Base-by-base conservation (phyloP, 2,888 invertebrate genomes). In the Thumatha senex region DNA sequence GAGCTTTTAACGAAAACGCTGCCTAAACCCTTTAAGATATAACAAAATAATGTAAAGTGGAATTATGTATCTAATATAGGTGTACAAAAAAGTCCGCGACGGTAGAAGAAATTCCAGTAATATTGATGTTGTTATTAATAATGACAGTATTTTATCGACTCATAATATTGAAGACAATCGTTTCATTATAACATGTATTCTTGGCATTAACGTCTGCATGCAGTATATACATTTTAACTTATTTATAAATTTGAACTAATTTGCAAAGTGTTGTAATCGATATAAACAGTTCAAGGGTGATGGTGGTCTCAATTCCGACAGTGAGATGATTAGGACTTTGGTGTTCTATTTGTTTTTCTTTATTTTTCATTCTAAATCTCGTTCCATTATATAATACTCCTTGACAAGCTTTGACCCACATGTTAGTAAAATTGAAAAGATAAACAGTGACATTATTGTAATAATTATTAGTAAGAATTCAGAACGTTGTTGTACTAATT, bases 201-300 rank as follows among this genome's bases (percentile, higher is more conserved):
- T 24, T 24, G 5, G 18, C 18, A 24, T 24, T 24, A 24, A 24
- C 18, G 5, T 24, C 18, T 5, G 5, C 18, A 24, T 24, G 5
- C 18, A 24, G 2, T 5, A 24, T 24, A 24, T 24, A 24, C 18
- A 24, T 24, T 2, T 24, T 24, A 24, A 24, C 18, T 2, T 31
- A 31, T 11, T 2, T 31, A 31, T 11, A 31, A 31, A 31, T 31
- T 31, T 60, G 51, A 67, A 55, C 53, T 56, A 60, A 63, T 70
- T 67, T 56, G 65, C 67, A 40, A 66, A 66, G 68, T 67, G 63
- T 69, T 65, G 52, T 59, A 60, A 63, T 69, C 63, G 55, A 54
- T 55, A 39, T 51, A 65, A 58, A 69, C 63, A 61, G 69, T 67
- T 70, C 69, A 70, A 63, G 69, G 69, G 39, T 54, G 50, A 51